These are phyloP conservation scores for Scyliorhinus canicula DNA, from an alignment of 2,797 vertebrate species.

Conservation along the genomic window DNA sequence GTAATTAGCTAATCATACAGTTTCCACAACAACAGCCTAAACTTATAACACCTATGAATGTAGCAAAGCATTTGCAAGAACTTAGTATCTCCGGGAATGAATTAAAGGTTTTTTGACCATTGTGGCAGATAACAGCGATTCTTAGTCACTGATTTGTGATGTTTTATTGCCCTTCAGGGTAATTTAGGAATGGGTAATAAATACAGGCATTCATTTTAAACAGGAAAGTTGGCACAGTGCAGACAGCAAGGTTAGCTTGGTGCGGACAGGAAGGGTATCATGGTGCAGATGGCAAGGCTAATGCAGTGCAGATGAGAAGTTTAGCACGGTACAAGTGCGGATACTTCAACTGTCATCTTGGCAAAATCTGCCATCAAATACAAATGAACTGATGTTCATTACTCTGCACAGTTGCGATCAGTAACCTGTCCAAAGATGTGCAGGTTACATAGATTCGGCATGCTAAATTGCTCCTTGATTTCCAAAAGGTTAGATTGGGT, in stretches of 20 bases:
- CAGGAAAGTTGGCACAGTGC: neutral
- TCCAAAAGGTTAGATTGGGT: too few relatives aligned
- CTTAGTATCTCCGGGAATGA: neutral
- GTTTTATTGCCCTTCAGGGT: too few relatives aligned
- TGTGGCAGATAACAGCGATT: neutral
- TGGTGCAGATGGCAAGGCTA: neutral
- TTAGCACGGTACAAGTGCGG: neutral
- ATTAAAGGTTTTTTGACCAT: neutral
- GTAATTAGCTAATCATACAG: neutral
- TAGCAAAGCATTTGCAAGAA: neutral
- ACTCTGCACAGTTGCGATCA: neutral
- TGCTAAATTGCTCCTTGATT: too few relatives aligned
- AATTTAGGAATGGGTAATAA: too few relatives aligned
- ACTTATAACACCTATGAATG: neutral
- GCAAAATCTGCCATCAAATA: neutral
- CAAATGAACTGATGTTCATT: neutral
- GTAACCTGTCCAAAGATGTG: too few relatives aligned
- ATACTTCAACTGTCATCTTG: neutral
- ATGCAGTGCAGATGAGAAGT: neutral
- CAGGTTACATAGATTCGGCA: too few relatives aligned
- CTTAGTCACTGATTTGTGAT: neutral
- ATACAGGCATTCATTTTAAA: neutral
- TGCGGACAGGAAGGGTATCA: neutral
- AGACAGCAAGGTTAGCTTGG: too few relatives aligned
- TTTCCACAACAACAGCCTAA: neutral